Base-by-base conservation (phyloP, 2,888 invertebrate genomes). In the Endotricha flammealis region DNA sequence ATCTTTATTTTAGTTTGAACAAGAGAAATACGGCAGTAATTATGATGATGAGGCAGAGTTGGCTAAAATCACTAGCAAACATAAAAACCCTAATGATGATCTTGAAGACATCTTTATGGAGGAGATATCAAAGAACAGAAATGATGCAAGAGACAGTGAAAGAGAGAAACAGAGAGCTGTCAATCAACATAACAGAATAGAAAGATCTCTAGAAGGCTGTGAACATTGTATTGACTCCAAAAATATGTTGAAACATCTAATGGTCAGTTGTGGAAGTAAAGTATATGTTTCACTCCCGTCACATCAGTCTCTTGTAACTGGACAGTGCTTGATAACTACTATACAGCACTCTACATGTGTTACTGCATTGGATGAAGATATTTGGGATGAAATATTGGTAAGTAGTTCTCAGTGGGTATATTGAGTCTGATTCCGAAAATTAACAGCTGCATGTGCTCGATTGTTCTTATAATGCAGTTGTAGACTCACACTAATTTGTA, bases 351-450 rank as follows among this genome's bases (percentile, higher is more conserved):
- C 90, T 0, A 66, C 91, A 1, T 94, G 95, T 67, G 90, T 92
- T 22, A 96, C 96, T 0, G 90, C 92, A 46, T 65, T 97, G 25
- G 99, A 99, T 81, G 98, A 99, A 87, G 96, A 99, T 81, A 93
- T 95, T 29, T 98, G 96, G 95, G 89, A 90, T 39, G 98, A 98
- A 83, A 88, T 99, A 40, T 88, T 90, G 83, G 93, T 92, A 75
- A 64, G 60, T 44, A 29, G 31, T 17, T 8, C 12, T 24, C n/a
- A n/a, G n/a, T n/a, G n/a, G n/a, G n/a, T n/a, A n/a, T n/a, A n/a
- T n/a, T n/a, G n/a, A n/a, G n/a, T n/a, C n/a, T n/a, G n/a, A n/a
- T n/a, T n/a, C n/a, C n/a, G n/a, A n/a, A n/a, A n/a, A n/a, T n/a
- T n/a, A n/a, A n/a, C n/a, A n/a, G n/a, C n/a, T n/a, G n/a, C n/a